Conservation (phyloP, 2,113 vertebrate species). For the Tor tambroides region DNA sequence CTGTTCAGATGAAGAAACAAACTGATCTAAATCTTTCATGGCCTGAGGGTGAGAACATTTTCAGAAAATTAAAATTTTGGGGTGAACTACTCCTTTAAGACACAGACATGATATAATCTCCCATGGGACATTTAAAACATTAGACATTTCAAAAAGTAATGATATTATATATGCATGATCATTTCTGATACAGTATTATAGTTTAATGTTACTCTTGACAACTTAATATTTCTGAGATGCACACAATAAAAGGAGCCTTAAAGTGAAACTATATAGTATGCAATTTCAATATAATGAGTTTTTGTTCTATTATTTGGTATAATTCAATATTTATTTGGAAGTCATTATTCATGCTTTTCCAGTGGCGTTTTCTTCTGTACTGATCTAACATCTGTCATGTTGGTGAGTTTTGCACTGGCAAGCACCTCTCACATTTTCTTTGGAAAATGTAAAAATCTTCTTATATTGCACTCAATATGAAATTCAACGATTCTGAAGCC, state of each 20-base stretch:
- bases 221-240: neutral
- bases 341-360: neutral
- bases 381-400: neutral
- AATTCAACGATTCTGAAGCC: neutral
- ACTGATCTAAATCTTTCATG: no score
- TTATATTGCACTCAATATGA: neutral
- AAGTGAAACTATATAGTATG: neutral
- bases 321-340: neutral
- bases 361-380: neutral
- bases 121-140: no score
- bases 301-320: neutral
- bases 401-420: neutral
- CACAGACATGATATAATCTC: no score
- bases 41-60: no score
- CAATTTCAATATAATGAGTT: neutral
- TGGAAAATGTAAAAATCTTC: neutral
- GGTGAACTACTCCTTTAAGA: no score
- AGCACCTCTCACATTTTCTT: neutral
- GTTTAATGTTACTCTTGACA: no score
- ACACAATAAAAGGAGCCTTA: neutral
- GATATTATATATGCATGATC: no score
- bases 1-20: no score
- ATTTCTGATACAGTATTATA: no score
- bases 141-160: no score
- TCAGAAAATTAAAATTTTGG: no score